Evolutionary conservation across 1,140 invertebrate species (phyloP).

Genomic region (Sycophila sp.): DNA sequence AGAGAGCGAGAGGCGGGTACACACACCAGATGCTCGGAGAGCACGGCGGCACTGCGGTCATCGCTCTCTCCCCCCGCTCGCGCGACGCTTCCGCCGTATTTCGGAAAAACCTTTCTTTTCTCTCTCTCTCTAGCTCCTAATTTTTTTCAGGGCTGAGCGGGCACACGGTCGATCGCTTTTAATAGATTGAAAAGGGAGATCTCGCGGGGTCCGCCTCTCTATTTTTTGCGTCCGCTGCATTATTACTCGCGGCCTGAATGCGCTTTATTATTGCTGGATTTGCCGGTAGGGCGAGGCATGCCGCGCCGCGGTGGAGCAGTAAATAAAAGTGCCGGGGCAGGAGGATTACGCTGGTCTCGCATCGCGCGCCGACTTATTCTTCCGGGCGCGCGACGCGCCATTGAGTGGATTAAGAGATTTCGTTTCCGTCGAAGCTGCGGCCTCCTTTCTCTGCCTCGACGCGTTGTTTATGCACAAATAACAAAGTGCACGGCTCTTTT

Average conservation of each 20-base stretch:
- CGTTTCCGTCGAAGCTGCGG: background rate
- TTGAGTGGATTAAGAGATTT: conserved; percentile 33
- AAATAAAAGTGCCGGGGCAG: conserved; percentile 29
- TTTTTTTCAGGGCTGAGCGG: background rate
- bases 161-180: conserved; percentile 27
- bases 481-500: too few species aligned
- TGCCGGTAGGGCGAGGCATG: too few species aligned
- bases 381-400: too few species aligned
- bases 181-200: conserved; percentile 29
- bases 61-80: background rate
- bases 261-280: conserved; percentile 18
- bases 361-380: too few species aligned
- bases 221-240: background rate
- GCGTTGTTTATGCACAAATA: conserved; percentile 1
- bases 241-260: conserved; percentile 30
- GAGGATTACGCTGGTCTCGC: conserved; percentile 32
- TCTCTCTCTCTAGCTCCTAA: background rate
- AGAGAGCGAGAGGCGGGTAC: background rate
- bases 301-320: too few species aligned
- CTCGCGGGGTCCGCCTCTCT: background rate
- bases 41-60: too few species aligned
- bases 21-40: conserved; percentile 17
- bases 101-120: conserved; percentile 6
- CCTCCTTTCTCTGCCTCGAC: background rate
- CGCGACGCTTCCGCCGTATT: background rate